These are phyloP conservation scores for Myiozetetes cayanensis DNA, from an alignment of 2,113 vertebrate species.

Conservation along the genomic window DNA sequence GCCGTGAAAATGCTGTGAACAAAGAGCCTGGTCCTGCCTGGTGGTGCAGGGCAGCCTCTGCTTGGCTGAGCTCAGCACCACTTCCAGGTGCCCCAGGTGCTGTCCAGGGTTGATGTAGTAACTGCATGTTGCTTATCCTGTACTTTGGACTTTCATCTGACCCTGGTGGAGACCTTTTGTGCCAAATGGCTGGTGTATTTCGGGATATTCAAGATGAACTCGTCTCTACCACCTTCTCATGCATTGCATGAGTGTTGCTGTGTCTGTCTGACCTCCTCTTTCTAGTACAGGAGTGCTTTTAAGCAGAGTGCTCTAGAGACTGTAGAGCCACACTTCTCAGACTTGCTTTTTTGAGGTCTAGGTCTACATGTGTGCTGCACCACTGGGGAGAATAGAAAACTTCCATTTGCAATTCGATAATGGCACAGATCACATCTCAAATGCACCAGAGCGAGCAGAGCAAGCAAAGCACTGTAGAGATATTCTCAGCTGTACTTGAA, in stretches of 20 bases:
- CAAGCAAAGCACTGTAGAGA: background rate
- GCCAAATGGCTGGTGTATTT: background rate
- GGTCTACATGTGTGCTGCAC: background rate
- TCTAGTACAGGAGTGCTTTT: slow-evolving; percentile 15
- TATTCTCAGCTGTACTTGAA: background rate
- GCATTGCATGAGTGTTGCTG: background rate
- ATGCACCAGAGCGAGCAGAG: background rate
- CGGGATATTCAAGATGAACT: background rate
- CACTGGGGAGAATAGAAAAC: background rate
- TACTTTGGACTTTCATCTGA: background rate
- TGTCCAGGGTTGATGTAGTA: background rate
- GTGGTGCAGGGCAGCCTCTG: background rate
- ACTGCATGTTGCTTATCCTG: background rate
- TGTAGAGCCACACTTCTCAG: background rate
- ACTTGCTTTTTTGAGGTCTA: background rate
- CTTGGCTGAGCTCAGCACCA: background rate
- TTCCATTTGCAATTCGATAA: background rate
- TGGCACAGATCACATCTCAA: background rate
- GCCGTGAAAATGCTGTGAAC: background rate
- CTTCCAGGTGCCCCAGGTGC: background rate
- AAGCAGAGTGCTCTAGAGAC: background rate
- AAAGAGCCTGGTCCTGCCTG: background rate
- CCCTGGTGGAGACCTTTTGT: background rate
- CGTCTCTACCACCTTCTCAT: background rate
- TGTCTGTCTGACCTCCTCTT: background rate